Evolutionary conservation across 2,888 invertebrate species (phyloP).

Genomic region (Aradus depressus): DNA sequence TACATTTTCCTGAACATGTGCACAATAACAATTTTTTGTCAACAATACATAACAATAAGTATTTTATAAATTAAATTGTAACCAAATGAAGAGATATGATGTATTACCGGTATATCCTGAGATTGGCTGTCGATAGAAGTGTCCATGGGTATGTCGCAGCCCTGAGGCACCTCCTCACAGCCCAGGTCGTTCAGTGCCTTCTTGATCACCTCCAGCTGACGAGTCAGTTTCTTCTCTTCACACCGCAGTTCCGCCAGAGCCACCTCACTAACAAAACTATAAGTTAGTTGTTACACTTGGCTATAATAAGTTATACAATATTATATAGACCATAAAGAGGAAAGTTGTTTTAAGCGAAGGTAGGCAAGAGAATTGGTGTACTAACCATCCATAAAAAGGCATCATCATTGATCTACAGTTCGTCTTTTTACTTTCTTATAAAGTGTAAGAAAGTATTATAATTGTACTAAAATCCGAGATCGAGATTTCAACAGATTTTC

Average conservation of each 20-base stretch:
- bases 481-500: no score
- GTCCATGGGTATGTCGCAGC: constrained; percentile 64
- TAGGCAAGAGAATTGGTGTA: neutral
- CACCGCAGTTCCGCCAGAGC: constrained; percentile 72
- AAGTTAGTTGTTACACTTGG: constrained; percentile 1
- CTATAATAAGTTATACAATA: neutral
- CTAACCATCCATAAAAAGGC: neutral
- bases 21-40: no score
- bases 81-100: no score
- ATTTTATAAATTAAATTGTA: no score
- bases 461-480: no score
- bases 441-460: no score
- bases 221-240: constrained; percentile 69
- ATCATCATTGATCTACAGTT: neutral
- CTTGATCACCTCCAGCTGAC: constrained; percentile 71
- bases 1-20: no score
- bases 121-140: constrained; percentile 29
- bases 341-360: neutral
- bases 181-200: constrained; percentile 76
- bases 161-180: constrained; percentile 77
- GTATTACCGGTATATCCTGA: no score
- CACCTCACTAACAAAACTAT: constrained; percentile 29
- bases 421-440: neutral
- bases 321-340: neutral
- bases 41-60: no score